A percentile compares a stretch with the other conserved stretches of the same genome.
Conservation (phyloP, 30 jellyfish, hydroid and myxozoan species). For the Morbakka virulenta region DNA sequence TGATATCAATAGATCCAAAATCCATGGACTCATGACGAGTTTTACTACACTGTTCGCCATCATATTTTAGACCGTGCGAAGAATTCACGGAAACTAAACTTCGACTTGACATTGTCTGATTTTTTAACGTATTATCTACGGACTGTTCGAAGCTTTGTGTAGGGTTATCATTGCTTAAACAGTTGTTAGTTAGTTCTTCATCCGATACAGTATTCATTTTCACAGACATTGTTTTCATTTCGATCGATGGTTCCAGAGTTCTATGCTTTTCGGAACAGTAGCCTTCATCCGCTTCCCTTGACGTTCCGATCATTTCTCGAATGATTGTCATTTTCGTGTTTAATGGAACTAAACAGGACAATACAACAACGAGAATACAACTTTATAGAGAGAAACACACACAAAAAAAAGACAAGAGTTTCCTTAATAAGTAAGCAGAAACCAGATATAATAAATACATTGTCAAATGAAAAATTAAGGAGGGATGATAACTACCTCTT, state of each 20-base stretch:
- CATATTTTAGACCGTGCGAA: not conserved
- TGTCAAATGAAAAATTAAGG: no score
- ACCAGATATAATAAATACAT: no score
- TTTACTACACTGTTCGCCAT: not conserved
- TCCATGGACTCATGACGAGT: not conserved
- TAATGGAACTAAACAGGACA: not conserved
- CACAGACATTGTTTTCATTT: no score
- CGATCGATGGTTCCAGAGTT: no score
- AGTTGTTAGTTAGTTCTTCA: not conserved
- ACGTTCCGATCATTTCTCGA: not conserved
- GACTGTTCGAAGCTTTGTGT: not conserved
- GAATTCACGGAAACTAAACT: not conserved
- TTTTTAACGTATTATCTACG: no score
- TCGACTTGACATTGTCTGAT: not conserved
- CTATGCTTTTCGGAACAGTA: not conserved
- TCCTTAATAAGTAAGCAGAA: no score
- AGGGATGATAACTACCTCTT: no score
- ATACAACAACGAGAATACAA: not conserved
- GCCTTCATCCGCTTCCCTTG: not conserved
- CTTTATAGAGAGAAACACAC: no score
- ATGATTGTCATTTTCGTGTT: no score
- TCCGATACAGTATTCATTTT: not conserved
- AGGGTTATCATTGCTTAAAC: not conserved
- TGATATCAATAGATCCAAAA: no score
- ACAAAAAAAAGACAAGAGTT: no score